Evolutionary conservation across 1,140 invertebrate genomes (phyloP).

Genomic region (Pemphigus obesinymphae): DNA sequence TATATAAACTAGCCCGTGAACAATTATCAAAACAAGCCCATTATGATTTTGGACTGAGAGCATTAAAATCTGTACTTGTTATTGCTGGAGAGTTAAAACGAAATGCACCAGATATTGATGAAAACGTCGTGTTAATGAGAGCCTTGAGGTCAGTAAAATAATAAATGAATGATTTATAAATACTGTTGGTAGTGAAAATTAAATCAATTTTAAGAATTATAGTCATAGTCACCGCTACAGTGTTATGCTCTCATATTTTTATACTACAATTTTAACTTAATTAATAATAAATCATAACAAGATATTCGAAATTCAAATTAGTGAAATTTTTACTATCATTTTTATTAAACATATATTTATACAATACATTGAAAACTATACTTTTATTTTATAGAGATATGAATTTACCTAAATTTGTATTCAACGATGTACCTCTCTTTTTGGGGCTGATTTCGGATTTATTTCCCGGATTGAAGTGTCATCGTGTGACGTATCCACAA

Average conservation of each 20-base stretch:
- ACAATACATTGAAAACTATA: no score
- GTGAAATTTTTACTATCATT: no score
- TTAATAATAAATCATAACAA: no score
- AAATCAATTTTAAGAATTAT: no score
- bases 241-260: no score
- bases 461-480: constrained; percentile 83
- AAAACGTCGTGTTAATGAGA: constrained; percentile 81
- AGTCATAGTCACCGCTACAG: no score
- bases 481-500: constrained; percentile 74
- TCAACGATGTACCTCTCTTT: constrained; percentile 84
- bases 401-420: constrained; percentile 88
- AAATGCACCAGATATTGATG: constrained; percentile 67
- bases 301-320: no score
- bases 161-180: no score
- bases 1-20: constrained; percentile 77
- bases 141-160: constrained; percentile 57
- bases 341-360: no score
- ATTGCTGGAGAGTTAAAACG: constrained; percentile 80
- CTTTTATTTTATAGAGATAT: constrained; percentile 65
- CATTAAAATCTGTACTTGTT: constrained; percentile 78
- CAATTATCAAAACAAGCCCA: constrained; percentile 88
- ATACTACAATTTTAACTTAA: no score
- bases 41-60: constrained; percentile 89
- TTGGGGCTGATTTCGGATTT: constrained; percentile 76
- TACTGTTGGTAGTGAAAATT: no score